phyloP scores from a whole-genome alignment of 2,797 vertebrate species.

The Pipistrellus nathusii region DNA sequence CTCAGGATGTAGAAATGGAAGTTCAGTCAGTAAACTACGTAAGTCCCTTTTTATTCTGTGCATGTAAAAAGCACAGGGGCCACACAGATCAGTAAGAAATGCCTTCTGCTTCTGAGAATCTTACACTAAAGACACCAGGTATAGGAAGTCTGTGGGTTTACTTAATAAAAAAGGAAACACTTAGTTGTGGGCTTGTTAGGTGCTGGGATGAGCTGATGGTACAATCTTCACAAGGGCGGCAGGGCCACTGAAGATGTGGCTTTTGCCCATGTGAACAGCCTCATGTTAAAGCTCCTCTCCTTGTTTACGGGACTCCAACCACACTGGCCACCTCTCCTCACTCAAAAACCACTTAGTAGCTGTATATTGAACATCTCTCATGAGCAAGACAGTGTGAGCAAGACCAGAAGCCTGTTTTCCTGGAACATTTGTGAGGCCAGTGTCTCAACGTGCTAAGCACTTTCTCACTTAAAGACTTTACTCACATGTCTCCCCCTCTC shows the following conservation, averaged over 20 bases:
- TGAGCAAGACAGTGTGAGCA: neutral
- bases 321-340: neutral
- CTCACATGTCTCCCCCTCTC: neutral
- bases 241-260: neutral
- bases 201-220: neutral
- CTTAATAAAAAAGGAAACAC: neutral
- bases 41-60: neutral
- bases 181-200: neutral
- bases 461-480: neutral
- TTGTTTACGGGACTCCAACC: neutral
- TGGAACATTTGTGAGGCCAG: rapidly evolving
- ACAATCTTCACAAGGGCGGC: rapidly evolving
- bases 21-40: neutral
- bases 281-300: neutral
- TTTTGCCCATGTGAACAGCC: neutral
- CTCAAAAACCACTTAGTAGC: neutral
- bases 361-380: neutral
- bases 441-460: neutral
- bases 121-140: neutral
- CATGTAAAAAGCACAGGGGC: neutral
- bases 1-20: neutral
- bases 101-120: neutral
- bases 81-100: neutral
- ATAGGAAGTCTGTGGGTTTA: neutral
- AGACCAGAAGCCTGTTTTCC: neutral